Conservation (phyloP, 2,888 invertebrate genomes). For the Andrena chrysosceles region DNA sequence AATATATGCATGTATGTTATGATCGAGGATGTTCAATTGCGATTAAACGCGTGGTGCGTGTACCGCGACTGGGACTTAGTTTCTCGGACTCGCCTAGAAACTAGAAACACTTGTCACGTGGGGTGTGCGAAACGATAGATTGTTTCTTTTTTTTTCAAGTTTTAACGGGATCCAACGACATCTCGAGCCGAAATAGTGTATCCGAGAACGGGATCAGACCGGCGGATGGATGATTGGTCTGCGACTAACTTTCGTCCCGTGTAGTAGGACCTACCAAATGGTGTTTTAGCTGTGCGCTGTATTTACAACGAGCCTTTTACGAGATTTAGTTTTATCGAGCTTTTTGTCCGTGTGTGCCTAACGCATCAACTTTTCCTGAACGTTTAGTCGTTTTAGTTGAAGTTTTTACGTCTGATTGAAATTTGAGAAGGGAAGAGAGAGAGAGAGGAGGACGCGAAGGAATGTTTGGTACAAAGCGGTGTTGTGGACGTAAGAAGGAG, state of each 20-base stretch:
- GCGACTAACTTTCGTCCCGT: background rate
- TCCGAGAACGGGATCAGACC: background rate
- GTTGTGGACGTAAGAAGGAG: no score
- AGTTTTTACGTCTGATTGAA: background rate
- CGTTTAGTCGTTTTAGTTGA: conserved; percentile 32
- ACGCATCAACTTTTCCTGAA: background rate
- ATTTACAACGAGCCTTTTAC: conserved; percentile 24
- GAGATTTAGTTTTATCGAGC: conserved; percentile 16
- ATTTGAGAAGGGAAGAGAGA: conserved; percentile 17
- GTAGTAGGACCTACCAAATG: conserved; percentile 8
- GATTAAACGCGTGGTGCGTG: background rate
- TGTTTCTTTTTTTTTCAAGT: background rate
- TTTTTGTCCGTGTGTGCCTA: conserved; percentile 4
- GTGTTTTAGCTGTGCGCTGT: conserved; percentile 16
- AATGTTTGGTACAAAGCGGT: no score
- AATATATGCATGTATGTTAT: background rate
- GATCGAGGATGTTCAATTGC: background rate
- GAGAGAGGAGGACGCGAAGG: background rate
- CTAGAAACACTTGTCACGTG: conserved; percentile 1
- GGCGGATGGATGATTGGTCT: background rate
- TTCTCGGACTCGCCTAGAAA: background rate
- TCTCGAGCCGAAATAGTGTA: background rate
- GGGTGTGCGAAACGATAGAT: background rate
- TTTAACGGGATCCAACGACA: background rate
- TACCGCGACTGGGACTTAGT: background rate